Evolutionary conservation across 2,797 vertebrate species (phyloP).

Genomic region (Cheracebus regulus): DNA sequence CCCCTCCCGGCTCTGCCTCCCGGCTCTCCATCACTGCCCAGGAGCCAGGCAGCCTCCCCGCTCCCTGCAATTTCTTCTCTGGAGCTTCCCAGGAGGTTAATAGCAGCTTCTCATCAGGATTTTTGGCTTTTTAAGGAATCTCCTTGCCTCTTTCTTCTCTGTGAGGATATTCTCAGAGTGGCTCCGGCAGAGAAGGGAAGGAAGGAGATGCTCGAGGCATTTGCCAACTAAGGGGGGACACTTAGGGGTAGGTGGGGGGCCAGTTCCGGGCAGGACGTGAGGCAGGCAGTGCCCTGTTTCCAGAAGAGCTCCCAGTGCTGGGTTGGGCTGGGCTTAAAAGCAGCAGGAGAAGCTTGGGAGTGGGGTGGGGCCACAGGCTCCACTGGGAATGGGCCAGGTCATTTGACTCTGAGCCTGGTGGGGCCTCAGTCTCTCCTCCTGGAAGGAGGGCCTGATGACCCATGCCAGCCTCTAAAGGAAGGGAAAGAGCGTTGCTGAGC

Average conservation of each 20-base stretch:
- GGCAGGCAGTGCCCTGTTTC: background rate
- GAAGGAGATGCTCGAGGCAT: background rate
- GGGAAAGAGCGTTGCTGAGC: background rate
- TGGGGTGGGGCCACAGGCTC: background rate
- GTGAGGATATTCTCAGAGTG: background rate
- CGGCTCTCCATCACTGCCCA: background rate
- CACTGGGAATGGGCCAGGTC: too few species aligned
- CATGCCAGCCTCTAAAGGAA: background rate
- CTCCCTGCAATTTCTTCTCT: background rate
- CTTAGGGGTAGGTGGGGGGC: background rate
- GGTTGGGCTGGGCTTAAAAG: background rate
- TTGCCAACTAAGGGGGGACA: background rate
- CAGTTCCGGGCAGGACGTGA: background rate
- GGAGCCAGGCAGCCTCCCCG: background rate
- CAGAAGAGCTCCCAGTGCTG: background rate
- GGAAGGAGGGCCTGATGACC: background rate
- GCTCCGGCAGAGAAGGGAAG: background rate
- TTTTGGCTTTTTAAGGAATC: background rate
- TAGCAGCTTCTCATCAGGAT: background rate
- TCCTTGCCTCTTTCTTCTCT: background rate
- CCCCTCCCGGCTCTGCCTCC: background rate
- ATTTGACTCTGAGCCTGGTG: fast-evolving
- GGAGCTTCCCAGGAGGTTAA: background rate
- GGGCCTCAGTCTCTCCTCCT: background rate
- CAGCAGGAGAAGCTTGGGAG: background rate